These are phyloP conservation scores for Nipponia nippon DNA, from an alignment of 2,113 vertebrate species.

Conservation along the genomic window DNA sequence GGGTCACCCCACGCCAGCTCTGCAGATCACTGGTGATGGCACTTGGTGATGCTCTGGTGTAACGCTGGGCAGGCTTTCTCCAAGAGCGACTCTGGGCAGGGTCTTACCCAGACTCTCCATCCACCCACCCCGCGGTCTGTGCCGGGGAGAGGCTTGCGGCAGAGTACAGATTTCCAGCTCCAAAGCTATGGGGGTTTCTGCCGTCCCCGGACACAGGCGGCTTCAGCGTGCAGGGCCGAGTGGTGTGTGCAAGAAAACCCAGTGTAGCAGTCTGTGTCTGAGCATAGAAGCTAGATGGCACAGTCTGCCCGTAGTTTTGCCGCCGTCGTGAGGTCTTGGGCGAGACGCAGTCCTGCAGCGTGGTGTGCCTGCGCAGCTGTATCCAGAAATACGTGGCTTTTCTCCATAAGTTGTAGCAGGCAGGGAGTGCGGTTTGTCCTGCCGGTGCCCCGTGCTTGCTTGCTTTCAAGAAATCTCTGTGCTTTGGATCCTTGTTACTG, in stretches of 20 bases:
- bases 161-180: fast-evolving
- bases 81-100: not conserved
- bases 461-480: fast-evolving
- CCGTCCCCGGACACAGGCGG: fast-evolving
- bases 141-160: not conserved
- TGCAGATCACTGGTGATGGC: not conserved
- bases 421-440: not conserved
- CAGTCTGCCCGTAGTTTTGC: not conserved
- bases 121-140: fast-evolving
- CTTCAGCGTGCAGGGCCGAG: not conserved
- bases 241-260: fast-evolving
- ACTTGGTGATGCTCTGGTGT: not conserved
- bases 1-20: not conserved
- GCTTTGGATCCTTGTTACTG: not conserved
- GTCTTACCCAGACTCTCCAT: not conserved
- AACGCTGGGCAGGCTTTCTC: not conserved
- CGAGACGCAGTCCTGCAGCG: not conserved
- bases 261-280: fast-evolving
- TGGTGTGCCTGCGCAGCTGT: not conserved
- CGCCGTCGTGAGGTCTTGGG: fast-evolving
- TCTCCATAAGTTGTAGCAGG: fast-evolving
- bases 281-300: conserved; percentile 67
- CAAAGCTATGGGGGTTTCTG: fast-evolving
- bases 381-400: not conserved
- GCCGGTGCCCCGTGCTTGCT: fast-evolving